Evolutionary conservation across 2,888 invertebrate species (phyloP).

Genomic region (Hydropsyche betteni): DNA sequence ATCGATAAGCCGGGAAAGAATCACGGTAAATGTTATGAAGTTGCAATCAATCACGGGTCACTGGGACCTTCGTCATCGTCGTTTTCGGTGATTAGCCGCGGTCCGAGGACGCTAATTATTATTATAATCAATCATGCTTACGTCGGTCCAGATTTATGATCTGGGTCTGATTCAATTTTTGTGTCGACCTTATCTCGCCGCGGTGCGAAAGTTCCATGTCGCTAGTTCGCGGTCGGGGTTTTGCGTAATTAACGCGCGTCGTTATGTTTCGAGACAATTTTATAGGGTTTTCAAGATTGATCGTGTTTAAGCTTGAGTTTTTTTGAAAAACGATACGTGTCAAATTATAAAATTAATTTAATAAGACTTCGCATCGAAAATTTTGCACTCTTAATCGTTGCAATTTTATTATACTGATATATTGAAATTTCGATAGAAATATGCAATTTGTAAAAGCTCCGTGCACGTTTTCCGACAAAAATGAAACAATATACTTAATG

Average conservation of each 20-base stretch:
- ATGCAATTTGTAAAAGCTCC: too few relatives aligned
- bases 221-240: background rate
- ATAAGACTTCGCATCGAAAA: too few relatives aligned
- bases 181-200: constrained; percentile 24
- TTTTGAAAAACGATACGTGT: too few relatives aligned
- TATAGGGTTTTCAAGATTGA: too few relatives aligned
- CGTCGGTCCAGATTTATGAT: constrained; percentile 34
- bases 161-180: constrained; percentile 35
- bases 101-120: constrained; percentile 21
- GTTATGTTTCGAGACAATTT: too few relatives aligned
- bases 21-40: background rate
- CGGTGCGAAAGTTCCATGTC: background rate
- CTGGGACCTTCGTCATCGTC: background rate
- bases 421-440: too few relatives aligned
- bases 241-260: background rate
- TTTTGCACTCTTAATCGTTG: too few relatives aligned
- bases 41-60: constrained; percentile 21
- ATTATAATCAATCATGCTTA: constrained; percentile 34
- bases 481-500: too few relatives aligned
- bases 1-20: background rate
- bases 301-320: too few relatives aligned
- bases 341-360: too few relatives aligned
- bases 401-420: too few relatives aligned
- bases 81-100: constrained; percentile 34
- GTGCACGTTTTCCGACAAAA: too few relatives aligned